A percentile compares a stretch with the other conserved stretches of the same genome.
Evolutionary conservation across 2,888 invertebrate species (phyloP).

Genomic region (Megalurothrips usitatus): DNA sequence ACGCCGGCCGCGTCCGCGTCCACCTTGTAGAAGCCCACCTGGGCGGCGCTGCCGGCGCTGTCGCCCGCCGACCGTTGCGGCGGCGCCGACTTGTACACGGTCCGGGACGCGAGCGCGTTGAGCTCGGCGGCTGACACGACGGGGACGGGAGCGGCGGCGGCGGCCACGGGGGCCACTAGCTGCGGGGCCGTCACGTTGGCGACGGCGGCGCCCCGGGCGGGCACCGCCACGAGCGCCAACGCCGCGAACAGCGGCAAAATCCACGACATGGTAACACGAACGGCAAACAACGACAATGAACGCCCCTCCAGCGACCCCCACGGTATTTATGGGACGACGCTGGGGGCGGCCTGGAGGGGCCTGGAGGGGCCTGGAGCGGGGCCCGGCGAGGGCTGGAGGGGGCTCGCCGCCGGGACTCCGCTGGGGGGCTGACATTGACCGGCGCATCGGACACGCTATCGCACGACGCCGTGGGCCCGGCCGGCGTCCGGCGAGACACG

Average conservation of each 20-base stretch:
- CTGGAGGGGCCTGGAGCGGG: neutral
- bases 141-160: neutral
- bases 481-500: too few relatives aligned
- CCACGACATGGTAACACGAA: neutral
- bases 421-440: neutral
- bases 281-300: neutral
- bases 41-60: neutral
- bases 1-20: neutral
- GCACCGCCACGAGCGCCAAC: neutral
- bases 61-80: neutral
- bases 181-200: neutral
- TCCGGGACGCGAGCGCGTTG: neutral
- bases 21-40: slow-evolving; percentile 20
- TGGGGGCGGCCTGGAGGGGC: neutral
- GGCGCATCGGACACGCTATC: neutral
- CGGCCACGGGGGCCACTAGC: neutral
- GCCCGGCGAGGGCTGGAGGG: neutral
- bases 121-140: neutral
- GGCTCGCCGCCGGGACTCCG: neutral
- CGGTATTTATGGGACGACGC: neutral
- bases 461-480: too few relatives aligned
- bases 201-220: slow-evolving; percentile 1
- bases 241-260: neutral
- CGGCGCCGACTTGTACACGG: slow-evolving; percentile 8
- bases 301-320: slow-evolving; percentile 2